Evolutionary conservation across 2,797 vertebrate genomes (phyloP).

Genomic region (Cynodonichthys magdalenae): DNA sequence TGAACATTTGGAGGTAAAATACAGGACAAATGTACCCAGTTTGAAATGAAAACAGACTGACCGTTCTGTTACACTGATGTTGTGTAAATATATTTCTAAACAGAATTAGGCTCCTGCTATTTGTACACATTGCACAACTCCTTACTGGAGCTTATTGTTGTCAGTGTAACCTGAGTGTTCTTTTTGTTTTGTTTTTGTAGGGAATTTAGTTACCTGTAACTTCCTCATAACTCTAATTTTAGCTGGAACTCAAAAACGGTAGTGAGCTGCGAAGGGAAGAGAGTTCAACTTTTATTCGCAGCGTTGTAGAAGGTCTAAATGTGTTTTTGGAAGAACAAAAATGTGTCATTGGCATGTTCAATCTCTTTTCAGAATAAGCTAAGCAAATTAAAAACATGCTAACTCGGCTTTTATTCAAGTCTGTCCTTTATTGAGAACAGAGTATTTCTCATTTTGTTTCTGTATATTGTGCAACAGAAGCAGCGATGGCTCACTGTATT

Average conservation of each 20-base stretch:
- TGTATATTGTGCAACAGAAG: constrained; percentile 24
- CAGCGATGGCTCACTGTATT: constrained; percentile 21
- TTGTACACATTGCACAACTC: neutral
- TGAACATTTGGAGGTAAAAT: neutral
- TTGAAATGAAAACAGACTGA: too few relatives aligned
- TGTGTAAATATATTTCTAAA: neutral
- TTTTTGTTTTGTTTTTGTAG: neutral
- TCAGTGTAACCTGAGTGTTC: constrained; percentile 3
- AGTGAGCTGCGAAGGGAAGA: constrained; percentile 35
- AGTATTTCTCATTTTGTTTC: constrained; percentile 19
- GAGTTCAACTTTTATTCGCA: constrained; percentile 18
- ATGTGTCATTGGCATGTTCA: constrained; percentile 2
- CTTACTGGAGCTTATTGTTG: constrained; percentile 12
- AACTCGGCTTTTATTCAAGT: constrained; percentile 3
- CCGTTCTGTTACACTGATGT: neutral
- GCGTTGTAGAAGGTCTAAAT: constrained; percentile 9
- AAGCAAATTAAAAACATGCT: constrained; percentile 3
- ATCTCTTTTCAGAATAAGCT: neutral
- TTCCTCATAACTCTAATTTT: constrained; percentile 40
- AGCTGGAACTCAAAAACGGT: constrained; percentile 33
- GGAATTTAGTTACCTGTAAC: constrained; percentile 1
- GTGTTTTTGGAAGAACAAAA: constrained; percentile 4
- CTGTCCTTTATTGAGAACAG: neutral
- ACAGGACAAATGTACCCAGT: neutral
- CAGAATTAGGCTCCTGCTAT: neutral